A percentile compares a stretch with the other conserved stretches of the same genome.
Conservation (phyloP, 92 coral and sea anemone species). For the Diadumene lineata region DNA sequence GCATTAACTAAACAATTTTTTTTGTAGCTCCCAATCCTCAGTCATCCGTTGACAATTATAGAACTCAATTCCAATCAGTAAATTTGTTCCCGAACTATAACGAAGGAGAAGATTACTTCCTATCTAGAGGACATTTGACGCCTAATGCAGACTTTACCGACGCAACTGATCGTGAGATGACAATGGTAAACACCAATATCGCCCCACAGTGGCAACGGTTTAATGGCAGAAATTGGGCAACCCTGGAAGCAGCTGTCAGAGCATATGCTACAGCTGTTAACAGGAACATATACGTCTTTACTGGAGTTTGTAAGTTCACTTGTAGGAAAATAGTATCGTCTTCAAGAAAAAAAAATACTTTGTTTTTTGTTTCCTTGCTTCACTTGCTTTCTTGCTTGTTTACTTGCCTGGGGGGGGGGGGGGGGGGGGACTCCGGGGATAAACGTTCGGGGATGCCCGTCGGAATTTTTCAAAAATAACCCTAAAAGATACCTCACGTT, state of each 20-base stretch:
- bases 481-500: too few relatives aligned
- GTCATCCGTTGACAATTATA: conserved; percentile 1
- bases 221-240: conserved; percentile 15
- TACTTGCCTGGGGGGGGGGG: too few relatives aligned
- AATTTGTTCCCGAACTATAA: conserved; percentile 6
- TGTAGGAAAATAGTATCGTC: background rate
- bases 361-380: too few relatives aligned
- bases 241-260: conserved; percentile 10
- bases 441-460: too few relatives aligned
- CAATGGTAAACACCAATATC: conserved; percentile 38
- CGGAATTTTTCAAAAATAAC: too few relatives aligned
- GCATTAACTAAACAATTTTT: too few relatives aligned
- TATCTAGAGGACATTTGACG: conserved; percentile 30
- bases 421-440: too few relatives aligned
- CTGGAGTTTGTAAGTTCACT: conserved; percentile 4
- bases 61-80: too few relatives aligned
- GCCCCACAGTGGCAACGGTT: conserved; percentile 44
- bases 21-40: conserved; percentile 5
- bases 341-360: too few relatives aligned
- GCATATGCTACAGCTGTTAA: conserved; percentile 2
- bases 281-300: background rate
- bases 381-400: too few relatives aligned
- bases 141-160: conserved; percentile 13
- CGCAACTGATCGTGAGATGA: conserved; percentile 3
- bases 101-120: background rate